Evolutionary conservation across 2,797 vertebrate genomes (phyloP), one percentile per base, ranked within the genome.

Genomic region (Xenops minutus): DNA sequence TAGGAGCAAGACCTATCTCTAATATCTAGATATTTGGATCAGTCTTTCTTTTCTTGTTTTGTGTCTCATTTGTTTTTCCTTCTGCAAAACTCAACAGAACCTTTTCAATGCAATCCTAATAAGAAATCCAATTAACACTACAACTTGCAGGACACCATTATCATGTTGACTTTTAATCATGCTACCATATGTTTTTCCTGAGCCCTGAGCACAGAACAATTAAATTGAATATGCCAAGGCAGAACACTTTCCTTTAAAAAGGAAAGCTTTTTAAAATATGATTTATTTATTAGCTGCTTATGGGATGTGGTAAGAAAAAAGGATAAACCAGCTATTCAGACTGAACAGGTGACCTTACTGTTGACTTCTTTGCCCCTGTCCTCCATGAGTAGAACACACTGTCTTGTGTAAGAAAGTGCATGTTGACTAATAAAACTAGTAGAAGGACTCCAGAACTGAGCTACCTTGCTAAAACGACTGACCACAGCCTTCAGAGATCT

Each of bases 101-200:
- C 12, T 54, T 92, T 85, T 90, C 49, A 72, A 66, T 74, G 29
- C 1, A 14, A 41, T 89, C 62, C 74, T 84, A 39, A 91, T 91
- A 91, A 72, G 78, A 89, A 95, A 88, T 91, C 58, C 14, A 91
- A 8, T 88, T 96, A 95, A 54, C 51, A 30, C 14, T 85, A 62
- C 37, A 75, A 49, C 55, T 79, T 79, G 32, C 46, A 90, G 83
- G 49, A 32, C 58, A 44, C 61, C 73, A 23, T 87, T 82, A 62
- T 48, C 12, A 3, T n/a, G 9, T 46, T 74, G 64, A 91, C 72
- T 91, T 92, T 69, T 86, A 91, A 89, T 95, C 59, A 37, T 64
- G 54, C 37, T 71, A 13, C 68, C 43, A 7, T 23, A 7, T 3
- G 1, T 69, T 78, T 80, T 21, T 66, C 56, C 37, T 56, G 46